Percentiles rank a stretch among this genome's conserved stretches.
Evolutionary conservation across 2,113 vertebrate genomes (phyloP).

Genomic region (Saccopteryx bilineata): DNA sequence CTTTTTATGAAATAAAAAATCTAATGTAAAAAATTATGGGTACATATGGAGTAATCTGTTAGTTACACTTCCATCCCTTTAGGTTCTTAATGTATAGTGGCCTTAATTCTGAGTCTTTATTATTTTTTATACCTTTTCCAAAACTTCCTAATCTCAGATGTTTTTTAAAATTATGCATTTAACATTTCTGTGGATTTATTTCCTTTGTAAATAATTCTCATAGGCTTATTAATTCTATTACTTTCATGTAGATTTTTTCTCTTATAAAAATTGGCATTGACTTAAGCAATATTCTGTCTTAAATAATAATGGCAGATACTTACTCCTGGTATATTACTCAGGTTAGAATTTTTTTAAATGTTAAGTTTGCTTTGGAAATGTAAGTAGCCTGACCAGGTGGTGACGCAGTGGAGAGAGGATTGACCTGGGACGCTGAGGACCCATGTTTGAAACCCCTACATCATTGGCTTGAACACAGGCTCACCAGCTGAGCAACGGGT

Average conservation of each 20-base stretch:
- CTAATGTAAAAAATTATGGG: not conserved
- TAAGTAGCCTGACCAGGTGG: not conserved
- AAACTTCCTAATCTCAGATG: not conserved
- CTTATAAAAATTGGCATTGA: conserved; percentile 18
- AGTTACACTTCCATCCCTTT: not conserved
- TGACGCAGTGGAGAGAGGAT: too few relatives aligned
- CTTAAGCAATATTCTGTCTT: not conserved
- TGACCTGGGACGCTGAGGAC: too few relatives aligned
- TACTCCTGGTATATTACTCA: not conserved
- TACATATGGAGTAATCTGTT: not conserved
- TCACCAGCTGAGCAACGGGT: too few relatives aligned
- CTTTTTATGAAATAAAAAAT: conserved; percentile 40
- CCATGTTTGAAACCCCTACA: too few relatives aligned
- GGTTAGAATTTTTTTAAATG: conserved; percentile 27
- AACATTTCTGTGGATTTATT: conserved; percentile 8
- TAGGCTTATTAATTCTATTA: conserved; percentile 3
- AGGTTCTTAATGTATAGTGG: not conserved
- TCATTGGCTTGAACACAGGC: too few relatives aligned
- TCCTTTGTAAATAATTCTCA: conserved; percentile 11
- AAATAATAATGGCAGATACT: not conserved
- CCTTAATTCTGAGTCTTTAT: not conserved
- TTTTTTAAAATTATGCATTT: not conserved
- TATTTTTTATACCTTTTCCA: not conserved
- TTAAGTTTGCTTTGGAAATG: not conserved
- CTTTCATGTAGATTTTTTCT: conserved; percentile 27